These are phyloP conservation scores for Leucophenga varia DNA, from an alignment of 1,140 invertebrate genomes.

Conservation along the genomic window DNA sequence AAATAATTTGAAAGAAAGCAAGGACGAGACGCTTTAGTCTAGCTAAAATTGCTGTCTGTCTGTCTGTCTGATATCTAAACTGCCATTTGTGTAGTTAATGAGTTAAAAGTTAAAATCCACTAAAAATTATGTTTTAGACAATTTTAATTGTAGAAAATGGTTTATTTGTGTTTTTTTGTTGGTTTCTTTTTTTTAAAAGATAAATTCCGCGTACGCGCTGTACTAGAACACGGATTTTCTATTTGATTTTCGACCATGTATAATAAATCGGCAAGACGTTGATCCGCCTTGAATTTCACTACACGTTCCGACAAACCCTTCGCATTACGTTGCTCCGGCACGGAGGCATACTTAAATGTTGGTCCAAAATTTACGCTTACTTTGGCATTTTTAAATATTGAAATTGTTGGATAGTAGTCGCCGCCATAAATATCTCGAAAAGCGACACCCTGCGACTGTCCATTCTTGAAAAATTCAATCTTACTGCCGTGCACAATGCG, in stretches of 20 bases:
- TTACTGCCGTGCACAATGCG: conserved; percentile 74
- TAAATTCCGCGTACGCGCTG: no score
- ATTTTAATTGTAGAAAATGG: no score
- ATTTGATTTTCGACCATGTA: conserved; percentile 91
- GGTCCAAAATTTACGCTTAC: conserved; percentile 97
- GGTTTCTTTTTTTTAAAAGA: no score
- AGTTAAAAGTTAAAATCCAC: no score
- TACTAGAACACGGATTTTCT: no score
- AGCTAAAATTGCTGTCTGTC: no score
- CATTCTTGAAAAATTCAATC: conserved; percentile 94
- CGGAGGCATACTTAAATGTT: conserved; percentile 83
- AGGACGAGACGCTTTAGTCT: no score
- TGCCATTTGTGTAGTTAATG: no score
- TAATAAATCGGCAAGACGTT: conserved; percentile 83
- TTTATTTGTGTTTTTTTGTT: no score
- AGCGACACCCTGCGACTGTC: conserved; percentile 80
- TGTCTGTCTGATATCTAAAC: no score
- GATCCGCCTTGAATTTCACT: conserved; percentile 84
- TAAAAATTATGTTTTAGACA: no score
- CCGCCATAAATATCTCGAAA: conserved; percentile 86
- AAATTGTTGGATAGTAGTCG: conserved; percentile 90
- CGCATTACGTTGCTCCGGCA: conserved; percentile 61
- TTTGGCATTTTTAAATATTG: conserved; percentile 86
- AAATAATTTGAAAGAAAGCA: no score
- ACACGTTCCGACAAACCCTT: conserved; percentile 82